A percentile compares a stretch with the other conserved stretches of the same genome.
These are phyloP conservation scores for Festucalex cinctus DNA, from an alignment of 2,113 vertebrate species.

Conservation along the genomic window DNA sequence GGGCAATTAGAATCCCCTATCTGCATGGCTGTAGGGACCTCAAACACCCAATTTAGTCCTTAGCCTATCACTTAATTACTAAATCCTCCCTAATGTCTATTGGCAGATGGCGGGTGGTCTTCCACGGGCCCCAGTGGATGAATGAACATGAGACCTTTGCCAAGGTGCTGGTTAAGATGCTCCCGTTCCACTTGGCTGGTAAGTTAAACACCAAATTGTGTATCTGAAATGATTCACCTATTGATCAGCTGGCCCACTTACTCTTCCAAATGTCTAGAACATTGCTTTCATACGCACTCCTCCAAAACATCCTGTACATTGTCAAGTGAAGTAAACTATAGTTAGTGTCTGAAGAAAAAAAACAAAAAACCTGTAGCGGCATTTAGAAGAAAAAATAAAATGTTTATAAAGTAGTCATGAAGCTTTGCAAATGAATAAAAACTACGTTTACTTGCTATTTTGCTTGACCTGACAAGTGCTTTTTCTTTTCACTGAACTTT, in stretches of 20 bases:
- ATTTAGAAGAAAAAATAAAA: slow-evolving; percentile 2
- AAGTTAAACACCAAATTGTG: slow-evolving; percentile 75
- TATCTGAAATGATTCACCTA: slow-evolving; percentile 53
- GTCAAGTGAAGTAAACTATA: neutral
- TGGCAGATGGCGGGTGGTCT: slow-evolving; percentile 71
- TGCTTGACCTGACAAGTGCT: slow-evolving; percentile 1
- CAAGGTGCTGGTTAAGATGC: slow-evolving; percentile 70
- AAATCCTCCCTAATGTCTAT: slow-evolving; percentile 80
- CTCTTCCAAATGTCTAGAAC: slow-evolving; percentile 8
- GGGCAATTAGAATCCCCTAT: slow-evolving; percentile 84
- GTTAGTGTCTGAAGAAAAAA: slow-evolving; percentile 5
- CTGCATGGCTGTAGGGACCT: slow-evolving; percentile 78
- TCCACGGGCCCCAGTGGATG: slow-evolving; percentile 57
- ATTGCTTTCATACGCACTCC: no score
- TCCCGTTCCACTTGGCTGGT: slow-evolving; percentile 44
- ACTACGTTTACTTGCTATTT: neutral
- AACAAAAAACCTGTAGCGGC: slow-evolving; percentile 2
- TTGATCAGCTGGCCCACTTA: slow-evolving; percentile 45
- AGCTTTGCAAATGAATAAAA: no score
- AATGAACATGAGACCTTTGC: slow-evolving; percentile 75
- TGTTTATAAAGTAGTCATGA: slow-evolving; percentile 16
- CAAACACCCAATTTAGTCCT: slow-evolving; percentile 83
- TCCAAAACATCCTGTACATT: no score
- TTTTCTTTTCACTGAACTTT: slow-evolving; percentile 2
- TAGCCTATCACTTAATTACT: slow-evolving; percentile 83